These are phyloP conservation scores for Xestobium rufovillosum DNA, from an alignment of 2,888 invertebrate genomes.

Conservation along the genomic window DNA sequence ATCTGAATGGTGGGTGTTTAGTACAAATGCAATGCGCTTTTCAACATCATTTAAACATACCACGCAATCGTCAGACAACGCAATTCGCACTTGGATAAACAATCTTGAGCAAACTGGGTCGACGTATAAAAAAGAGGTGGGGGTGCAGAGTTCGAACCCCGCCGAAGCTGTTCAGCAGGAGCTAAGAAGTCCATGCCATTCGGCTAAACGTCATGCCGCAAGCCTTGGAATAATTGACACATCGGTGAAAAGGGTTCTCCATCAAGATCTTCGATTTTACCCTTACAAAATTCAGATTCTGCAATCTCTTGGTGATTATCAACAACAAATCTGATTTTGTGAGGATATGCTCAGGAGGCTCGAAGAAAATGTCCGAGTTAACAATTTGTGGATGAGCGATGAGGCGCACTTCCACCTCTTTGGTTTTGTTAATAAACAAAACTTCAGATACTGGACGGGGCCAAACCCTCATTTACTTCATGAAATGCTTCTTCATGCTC, in stretches of 20 bases:
- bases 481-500: constrained; percentile 15
- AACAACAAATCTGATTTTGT: constrained; percentile 16
- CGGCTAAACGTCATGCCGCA: constrained; percentile 8
- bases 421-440: constrained; percentile 18
- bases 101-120: constrained; percentile 19
- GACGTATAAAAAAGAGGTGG: constrained; percentile 15
- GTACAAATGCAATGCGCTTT: constrained; percentile 13
- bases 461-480: constrained; percentile 16
- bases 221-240: constrained; percentile 14
- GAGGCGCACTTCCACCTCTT: constrained; percentile 16
- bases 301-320: constrained; percentile 18
- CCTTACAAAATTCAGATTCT: constrained; percentile 18
- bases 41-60: constrained; percentile 16
- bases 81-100: constrained; percentile 18
- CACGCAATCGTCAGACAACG: constrained; percentile 19
- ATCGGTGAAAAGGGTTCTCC: no score
- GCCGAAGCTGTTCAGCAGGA: no score
- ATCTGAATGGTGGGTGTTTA: constrained; percentile 16
- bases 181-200: constrained; percentile 12
- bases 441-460: constrained; percentile 16
- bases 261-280: no score
- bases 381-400: constrained; percentile 16
- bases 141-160: constrained; percentile 14
- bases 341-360: constrained; percentile 15
- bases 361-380: constrained; percentile 16